A percentile compares a stretch with the other conserved stretches of the same genome.
These are phyloP conservation scores for Oreonectes daqikongensis DNA, from an alignment of 2,797 vertebrate genomes.

Conservation along the genomic window DNA sequence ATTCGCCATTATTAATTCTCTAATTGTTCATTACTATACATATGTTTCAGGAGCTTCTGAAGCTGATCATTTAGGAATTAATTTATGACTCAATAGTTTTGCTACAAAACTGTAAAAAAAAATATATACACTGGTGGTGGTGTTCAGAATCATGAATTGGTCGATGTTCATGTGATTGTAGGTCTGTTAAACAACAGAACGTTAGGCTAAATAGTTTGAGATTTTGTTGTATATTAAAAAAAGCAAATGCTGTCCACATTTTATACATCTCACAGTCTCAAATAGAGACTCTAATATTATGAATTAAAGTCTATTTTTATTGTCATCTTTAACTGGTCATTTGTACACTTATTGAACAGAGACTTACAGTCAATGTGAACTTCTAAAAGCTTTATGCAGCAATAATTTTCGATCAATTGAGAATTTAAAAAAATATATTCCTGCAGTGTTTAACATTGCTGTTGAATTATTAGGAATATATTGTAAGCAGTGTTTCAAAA, in stretches of 20 bases:
- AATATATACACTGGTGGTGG: neutral
- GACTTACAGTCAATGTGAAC: neutral
- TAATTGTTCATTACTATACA: neutral
- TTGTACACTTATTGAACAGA: neutral
- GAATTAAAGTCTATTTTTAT: slow-evolving; percentile 14
- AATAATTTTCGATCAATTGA: slow-evolving; percentile 1
- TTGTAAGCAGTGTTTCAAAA: neutral
- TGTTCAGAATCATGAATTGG: neutral
- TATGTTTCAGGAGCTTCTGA: neutral
- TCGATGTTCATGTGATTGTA: neutral
- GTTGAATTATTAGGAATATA: neutral
- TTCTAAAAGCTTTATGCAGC: slow-evolving; percentile 17
- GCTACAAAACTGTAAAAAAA: neutral
- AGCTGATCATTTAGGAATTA: neutral
- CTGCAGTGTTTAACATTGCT: too few species aligned
- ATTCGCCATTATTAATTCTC: neutral
- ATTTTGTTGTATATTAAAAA: neutral
- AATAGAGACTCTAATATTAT: neutral
- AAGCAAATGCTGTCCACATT: neutral
- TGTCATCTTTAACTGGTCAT: neutral
- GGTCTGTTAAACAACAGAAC: neutral
- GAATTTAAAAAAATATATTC: too few species aligned
- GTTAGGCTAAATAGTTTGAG: neutral
- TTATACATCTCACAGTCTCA: slow-evolving; percentile 3
- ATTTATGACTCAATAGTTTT: neutral